Base-by-base conservation (phyloP, 2,888 invertebrate species). In the Epistrophe eligans region DNA sequence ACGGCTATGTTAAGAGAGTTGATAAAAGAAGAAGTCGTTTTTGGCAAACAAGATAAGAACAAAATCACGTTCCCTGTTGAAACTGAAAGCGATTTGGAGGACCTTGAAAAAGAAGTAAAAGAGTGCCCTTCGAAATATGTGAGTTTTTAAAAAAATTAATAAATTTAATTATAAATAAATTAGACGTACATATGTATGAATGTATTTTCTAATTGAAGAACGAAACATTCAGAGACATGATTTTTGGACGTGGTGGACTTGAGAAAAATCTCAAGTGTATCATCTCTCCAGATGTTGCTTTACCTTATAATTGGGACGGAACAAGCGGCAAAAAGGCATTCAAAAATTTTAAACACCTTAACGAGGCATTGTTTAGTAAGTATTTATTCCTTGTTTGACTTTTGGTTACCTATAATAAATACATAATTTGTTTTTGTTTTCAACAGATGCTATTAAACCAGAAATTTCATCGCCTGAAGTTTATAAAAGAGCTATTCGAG, bases 251-350 rank as follows among this genome's bases (percentile, higher is more conserved):
- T 19, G 60, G 60, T 38, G 60, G 60, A 2, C 19, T 60, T 19
- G 60, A 60, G 8, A 60, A 60, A 19, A 60, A 38, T 19, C 8
- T 60, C 6, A 60, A 40, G 17, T 6, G 7, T 38, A 13, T 60
- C 19, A 1, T 60, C 0, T 35, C 38, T 19, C 1, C 60, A 13
- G 38, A 60, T 13, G 60, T 60, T 19, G 60, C 60, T 60, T 17
- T 60, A 8, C 7, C 2, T 13, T 60, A 60, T 60, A 60, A 60
- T 60, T 60, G 60, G 60, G 60, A 60, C 35, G 60, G 60, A 11
- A 60, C 60, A 38, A 60, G 19, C 19, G 60, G 60, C 4, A 60
- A 60, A 60, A 60, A 60, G 4, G 15, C 28, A 32, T 55, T 55
- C 28, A 55, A 55, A 60, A 19, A 60, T 60, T 38, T 19, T 0